Base-by-base conservation (phyloP, 2,888 invertebrate species). In the Drosophila affinis region DNA sequence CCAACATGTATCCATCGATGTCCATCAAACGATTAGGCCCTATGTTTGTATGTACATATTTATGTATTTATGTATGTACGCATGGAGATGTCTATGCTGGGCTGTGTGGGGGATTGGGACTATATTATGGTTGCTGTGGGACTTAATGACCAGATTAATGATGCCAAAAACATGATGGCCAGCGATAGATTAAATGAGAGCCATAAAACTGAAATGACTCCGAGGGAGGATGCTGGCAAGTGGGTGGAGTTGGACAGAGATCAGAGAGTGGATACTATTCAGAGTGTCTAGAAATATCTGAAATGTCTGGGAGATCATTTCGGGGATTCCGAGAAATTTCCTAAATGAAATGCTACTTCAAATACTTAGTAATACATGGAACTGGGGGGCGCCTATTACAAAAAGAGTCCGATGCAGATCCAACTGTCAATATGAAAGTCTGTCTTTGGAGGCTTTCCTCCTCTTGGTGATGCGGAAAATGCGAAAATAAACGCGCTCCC, bases 111-210 rank as follows among this genome's bases (percentile, higher is more conserved):
- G 39, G 39, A 39, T 7, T 7, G 39, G 65, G 32, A 62, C 47
- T 58, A 54, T 52, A 62, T 52, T 58, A 54, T 52, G 77, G 77
- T 62, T 68, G 72, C 51, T 52, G 65, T 47, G 56, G 60, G 60
- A 60, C 60, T 79, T 85, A 73, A 87, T 77, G 83, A 75, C 67
- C 65, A 62, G 67, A 72, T 82, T 82, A 82, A 87, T 83, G 80
- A 82, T 73, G 77, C 79, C 79, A 81, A 82, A 78, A 76, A 84
- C 78, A 81, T 47, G 74, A 65, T 71, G 71, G 71, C 54, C 53
- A 72, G 72, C 72, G 27, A 62, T 62, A 72, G 72, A 72, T 72
- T 72, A 62, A 71, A 70, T 70, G 55, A 39, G 10, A 51, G 71
- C 55, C 10, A 71, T 69, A 69, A 67, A 55, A 49, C 10, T 45